Percentiles rank a stretch among this genome's conserved stretches.
These are phyloP conservation scores for Eidolon helvum DNA, from an alignment of 2,113 vertebrate species.

Conservation along the genomic window DNA sequence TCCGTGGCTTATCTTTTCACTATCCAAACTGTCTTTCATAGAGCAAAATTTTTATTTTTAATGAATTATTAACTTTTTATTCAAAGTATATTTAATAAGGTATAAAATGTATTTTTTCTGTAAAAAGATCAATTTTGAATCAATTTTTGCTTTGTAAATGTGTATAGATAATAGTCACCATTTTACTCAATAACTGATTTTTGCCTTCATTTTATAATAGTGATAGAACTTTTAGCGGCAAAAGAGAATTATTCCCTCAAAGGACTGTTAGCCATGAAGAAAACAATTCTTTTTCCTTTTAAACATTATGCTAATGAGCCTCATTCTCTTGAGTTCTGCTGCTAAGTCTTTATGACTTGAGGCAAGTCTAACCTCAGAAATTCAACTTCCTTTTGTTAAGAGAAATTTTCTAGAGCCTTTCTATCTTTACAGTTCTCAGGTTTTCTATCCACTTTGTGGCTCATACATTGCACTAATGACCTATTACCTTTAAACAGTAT, in stretches of 20 bases:
- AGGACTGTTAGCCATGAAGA: constrained; percentile 8
- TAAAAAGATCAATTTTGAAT: neutral
- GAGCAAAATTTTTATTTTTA: neutral
- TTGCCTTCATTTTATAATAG: neutral
- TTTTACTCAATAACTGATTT: neutral
- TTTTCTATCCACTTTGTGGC: neutral
- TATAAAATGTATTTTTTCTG: neutral
- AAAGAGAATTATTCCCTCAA: neutral
- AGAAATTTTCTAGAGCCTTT: neutral
- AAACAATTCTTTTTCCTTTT: neutral
- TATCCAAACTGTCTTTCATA: neutral
- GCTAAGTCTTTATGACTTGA: neutral
- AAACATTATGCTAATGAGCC: neutral
- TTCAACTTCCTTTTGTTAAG: neutral
- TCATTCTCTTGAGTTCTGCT: neutral
- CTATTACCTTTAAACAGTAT: neutral
- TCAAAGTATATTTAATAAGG: neutral
- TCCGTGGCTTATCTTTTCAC: neutral
- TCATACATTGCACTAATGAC: neutral
- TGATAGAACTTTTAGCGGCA: neutral
- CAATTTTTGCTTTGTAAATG: neutral
- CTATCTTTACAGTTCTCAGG: neutral
- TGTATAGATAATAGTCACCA: neutral
- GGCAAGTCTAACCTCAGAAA: neutral
- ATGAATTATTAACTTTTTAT: neutral